Conservation (phyloP, 2,797 vertebrate genomes). For the Knipowitschia caucasica region DNA sequence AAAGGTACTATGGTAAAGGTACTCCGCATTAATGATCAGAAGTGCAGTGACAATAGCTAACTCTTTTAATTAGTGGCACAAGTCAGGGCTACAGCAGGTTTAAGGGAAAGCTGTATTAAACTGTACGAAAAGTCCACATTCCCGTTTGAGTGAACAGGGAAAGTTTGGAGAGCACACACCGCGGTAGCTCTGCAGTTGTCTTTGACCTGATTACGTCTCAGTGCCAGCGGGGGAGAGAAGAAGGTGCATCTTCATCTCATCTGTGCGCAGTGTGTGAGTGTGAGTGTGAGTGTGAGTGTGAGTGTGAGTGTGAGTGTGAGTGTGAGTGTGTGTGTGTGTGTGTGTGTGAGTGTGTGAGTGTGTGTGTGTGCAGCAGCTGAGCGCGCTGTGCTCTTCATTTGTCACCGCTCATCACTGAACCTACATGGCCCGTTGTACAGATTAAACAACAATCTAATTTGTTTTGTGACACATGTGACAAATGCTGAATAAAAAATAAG, state of each 20-base stretch:
- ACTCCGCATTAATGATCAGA: no score
- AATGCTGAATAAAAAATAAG: neutral
- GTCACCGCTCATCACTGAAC: conserved; percentile 20
- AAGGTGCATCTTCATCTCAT: conserved; percentile 23
- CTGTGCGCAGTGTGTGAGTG: no score
- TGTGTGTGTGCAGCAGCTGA: no score
- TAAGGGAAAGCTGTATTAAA: neutral
- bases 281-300: no score
- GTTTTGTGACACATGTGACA: conserved; percentile 13
- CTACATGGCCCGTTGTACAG: conserved; percentile 16
- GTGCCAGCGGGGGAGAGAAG: conserved; percentile 40
- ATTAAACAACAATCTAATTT: conserved; percentile 1
- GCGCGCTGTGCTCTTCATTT: conserved; percentile 25
- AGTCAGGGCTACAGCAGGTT: conserved; percentile 39
- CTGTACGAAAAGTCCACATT: conserved; percentile 2
- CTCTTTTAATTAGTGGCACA: no score
- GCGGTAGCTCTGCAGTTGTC: conserved; percentile 9
- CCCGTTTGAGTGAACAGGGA: conserved; percentile 42
- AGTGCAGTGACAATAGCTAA: no score
- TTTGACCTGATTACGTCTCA: conserved; percentile 61
- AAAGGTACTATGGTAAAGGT: no score
- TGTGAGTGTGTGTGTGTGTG: no score
- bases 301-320: no score
- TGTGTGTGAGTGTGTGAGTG: no score
- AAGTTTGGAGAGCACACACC: conserved; percentile 19